Evolutionary conservation across 2,113 vertebrate species (phyloP).

Genomic region (Acrocephalus kingi): DNA sequence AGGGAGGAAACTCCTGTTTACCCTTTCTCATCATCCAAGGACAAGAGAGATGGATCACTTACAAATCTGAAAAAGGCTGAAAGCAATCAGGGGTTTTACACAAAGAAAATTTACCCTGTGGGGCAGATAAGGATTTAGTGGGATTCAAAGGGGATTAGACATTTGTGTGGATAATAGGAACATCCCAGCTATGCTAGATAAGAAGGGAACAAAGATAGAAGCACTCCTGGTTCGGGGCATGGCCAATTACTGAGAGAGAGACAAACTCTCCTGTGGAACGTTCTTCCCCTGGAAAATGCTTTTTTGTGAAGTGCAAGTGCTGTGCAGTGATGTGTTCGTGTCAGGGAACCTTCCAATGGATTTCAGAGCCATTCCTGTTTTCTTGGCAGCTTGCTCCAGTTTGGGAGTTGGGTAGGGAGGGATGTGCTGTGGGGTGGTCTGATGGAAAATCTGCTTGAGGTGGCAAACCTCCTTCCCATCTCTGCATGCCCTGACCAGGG

Average conservation of each 20-base stretch:
- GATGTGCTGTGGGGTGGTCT: neutral
- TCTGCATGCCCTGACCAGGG: neutral
- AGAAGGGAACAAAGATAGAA: neutral
- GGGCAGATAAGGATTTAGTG: constrained; percentile 41
- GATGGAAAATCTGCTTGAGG: neutral
- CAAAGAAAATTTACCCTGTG: constrained; percentile 43
- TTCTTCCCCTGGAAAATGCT: neutral
- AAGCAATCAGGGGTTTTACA: constrained; percentile 13
- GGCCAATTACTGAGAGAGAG: neutral
- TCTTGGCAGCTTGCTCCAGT: neutral
- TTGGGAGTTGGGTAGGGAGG: neutral
- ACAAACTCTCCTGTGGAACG: neutral
- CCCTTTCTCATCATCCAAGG: constrained; percentile 10
- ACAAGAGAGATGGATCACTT: constrained; percentile 15
- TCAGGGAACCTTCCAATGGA: neutral
- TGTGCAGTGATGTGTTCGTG: fast-evolving
- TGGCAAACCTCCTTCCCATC: neutral
- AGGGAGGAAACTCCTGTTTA: neutral
- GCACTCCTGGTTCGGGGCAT: neutral
- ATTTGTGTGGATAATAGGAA: constrained; percentile 51
- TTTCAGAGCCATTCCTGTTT: neutral
- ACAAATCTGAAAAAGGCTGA: constrained; percentile 1
- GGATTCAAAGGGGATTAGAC: constrained; percentile 55
- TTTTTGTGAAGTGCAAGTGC: neutral
- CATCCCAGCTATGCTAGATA: constrained; percentile 35